Conservation (phyloP, 2,888 invertebrate species). For the Erebia aethiops region DNA sequence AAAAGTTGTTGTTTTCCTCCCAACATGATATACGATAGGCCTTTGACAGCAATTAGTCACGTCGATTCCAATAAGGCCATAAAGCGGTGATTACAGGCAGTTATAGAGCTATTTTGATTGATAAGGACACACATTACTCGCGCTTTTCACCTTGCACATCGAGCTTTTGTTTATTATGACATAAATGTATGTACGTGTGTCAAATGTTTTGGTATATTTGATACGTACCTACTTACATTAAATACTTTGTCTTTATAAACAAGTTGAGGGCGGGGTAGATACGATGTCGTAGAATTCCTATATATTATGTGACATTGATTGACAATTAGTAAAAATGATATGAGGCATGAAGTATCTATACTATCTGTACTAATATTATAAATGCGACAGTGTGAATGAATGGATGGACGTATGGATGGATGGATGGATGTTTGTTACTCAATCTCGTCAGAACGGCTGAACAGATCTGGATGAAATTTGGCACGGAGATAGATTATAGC, state of each 20-base stretch:
- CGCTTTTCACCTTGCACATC: conserved; percentile 18
- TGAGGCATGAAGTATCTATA: background rate
- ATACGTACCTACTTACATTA: background rate
- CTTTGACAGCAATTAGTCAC: conserved; percentile 18
- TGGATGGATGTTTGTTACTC: too few relatives aligned
- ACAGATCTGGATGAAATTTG: too few relatives aligned
- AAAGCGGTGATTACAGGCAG: conserved; percentile 12
- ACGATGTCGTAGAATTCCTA: background rate
- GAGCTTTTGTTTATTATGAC: conserved; percentile 17
- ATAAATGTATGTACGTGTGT: background rate
- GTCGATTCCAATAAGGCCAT: conserved; percentile 17
- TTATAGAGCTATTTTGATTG: conserved; percentile 20
- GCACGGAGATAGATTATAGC: too few relatives aligned
- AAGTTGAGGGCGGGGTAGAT: background rate
- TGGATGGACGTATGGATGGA: too few relatives aligned
- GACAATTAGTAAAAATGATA: background rate
- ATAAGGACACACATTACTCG: conserved; percentile 9
- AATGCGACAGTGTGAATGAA: too few relatives aligned
- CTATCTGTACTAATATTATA: too few relatives aligned
- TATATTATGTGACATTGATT: background rate
- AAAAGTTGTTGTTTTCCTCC: conserved; percentile 1
- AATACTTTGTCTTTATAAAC: conserved; percentile 1
- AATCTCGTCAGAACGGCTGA: too few relatives aligned
- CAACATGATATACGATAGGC: conserved; percentile 2
- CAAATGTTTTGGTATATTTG: conserved; percentile 7